phyloP scores from a whole-genome alignment of 2,888 invertebrate genomes.

The Drosophila bunnanda region DNA sequence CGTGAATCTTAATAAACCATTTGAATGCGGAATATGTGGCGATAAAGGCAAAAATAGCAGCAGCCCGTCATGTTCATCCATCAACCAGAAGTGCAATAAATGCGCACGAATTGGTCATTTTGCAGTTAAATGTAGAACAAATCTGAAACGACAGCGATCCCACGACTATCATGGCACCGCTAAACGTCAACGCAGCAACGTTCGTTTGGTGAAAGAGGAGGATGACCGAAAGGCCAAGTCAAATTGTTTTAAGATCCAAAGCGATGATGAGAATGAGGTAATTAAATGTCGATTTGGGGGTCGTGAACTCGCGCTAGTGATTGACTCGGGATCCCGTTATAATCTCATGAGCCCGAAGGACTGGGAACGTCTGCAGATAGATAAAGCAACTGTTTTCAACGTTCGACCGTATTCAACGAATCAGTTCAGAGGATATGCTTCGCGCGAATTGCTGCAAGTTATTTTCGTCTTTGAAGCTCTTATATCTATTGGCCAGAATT shows the following conservation, averaged over 20 bases:
- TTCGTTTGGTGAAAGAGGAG: neutral
- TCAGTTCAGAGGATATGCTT: neutral
- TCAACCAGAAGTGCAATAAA: constrained; percentile 6
- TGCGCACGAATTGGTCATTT: constrained; percentile 11
- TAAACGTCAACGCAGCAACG: constrained; percentile 2
- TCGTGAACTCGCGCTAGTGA: neutral
- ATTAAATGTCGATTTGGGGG: neutral
- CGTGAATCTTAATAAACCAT: neutral
- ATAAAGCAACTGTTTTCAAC: constrained; percentile 1
- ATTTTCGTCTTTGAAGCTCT: constrained; percentile 1
- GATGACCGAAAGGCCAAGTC: neutral
- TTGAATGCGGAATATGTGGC: constrained; percentile 11
- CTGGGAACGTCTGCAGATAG: too few relatives aligned
- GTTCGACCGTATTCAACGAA: neutral
- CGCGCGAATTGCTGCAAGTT: neutral
- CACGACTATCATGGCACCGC: neutral
- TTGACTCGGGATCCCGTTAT: too few relatives aligned
- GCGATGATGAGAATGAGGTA: too few relatives aligned
- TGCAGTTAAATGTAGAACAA: constrained; percentile 10
- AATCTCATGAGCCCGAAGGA: too few relatives aligned
- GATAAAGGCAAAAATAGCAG: constrained; percentile 5
- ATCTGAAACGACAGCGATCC: neutral
- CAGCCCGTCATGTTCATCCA: constrained; percentile 6
- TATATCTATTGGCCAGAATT: neutral
- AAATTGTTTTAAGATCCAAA: neutral